phyloP scores from a whole-genome alignment of 2,797 vertebrate genomes.

The Malurus leucopterus region DNA sequence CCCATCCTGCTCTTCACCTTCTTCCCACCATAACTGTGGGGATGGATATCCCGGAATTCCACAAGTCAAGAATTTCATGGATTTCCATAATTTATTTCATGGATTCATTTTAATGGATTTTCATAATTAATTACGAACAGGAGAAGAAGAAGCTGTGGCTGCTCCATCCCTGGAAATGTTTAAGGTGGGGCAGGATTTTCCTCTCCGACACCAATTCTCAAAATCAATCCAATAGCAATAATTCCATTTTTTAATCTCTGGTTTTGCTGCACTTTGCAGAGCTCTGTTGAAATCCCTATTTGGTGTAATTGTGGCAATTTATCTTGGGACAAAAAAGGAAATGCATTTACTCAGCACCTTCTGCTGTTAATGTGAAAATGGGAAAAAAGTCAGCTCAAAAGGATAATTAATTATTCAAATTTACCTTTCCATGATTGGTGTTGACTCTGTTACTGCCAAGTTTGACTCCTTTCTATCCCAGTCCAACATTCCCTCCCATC shows the following conservation, averaged over 20 bases:
- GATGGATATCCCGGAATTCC: background rate
- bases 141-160: background rate
- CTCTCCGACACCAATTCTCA: background rate
- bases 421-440: background rate
- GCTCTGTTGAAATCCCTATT: background rate
- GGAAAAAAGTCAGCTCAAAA: no score
- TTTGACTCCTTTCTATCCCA: background rate
- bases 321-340: background rate
- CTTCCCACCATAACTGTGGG: background rate
- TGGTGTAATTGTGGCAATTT: background rate
- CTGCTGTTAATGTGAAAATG: background rate
- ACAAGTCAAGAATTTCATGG: accelerated
- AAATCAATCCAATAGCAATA: background rate
- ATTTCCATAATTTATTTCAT: background rate
- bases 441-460: background rate
- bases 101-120: no score
- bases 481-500: accelerated
- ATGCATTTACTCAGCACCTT: background rate
- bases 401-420: background rate
- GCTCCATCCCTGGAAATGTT: background rate
- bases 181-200: background rate
- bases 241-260: background rate
- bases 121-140: background rate
- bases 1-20: background rate
- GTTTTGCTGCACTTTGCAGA: background rate